phyloP scores from a whole-genome alignment of 2,113 vertebrate genomes.

The Morone chrysops region DNA sequence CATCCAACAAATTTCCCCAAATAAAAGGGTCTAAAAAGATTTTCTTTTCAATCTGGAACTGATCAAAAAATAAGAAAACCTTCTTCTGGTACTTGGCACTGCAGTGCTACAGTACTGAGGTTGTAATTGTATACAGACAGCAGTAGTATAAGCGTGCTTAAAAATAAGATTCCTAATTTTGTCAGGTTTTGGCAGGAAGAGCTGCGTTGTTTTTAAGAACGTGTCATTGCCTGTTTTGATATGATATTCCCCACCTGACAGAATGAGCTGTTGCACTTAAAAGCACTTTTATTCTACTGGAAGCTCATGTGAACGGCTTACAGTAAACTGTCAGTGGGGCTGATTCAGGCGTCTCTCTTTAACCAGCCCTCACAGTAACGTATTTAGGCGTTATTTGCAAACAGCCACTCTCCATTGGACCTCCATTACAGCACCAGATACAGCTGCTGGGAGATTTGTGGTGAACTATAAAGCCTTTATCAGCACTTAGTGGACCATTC shows the following conservation, averaged over 20 bases:
- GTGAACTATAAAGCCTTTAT: conserved; percentile 4
- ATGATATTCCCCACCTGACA: neutral
- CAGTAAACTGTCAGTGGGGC: neutral
- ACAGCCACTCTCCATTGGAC: neutral
- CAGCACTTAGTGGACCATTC: neutral
- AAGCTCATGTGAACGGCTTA: neutral
- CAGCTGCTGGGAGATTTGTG: conserved; percentile 12
- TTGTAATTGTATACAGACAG: neutral
- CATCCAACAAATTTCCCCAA: no score
- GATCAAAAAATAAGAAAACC: no score
- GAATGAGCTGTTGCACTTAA: neutral
- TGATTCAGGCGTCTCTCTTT: neutral
- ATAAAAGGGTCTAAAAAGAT: no score
- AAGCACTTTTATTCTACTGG: neutral
- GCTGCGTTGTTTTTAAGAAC: neutral
- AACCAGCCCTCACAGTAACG: neutral
- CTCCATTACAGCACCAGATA: conserved; percentile 11
- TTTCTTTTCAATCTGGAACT: no score
- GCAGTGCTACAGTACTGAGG: neutral
- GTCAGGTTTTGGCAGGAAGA: neutral
- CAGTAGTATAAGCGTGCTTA: no score
- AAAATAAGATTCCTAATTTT: neutral
- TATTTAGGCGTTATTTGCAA: neutral
- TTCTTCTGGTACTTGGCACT: no score
- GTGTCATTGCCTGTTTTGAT: neutral